Evolutionary conservation across 2,888 invertebrate species (phyloP).

Genomic region (Drosophila tripunctata): DNA sequence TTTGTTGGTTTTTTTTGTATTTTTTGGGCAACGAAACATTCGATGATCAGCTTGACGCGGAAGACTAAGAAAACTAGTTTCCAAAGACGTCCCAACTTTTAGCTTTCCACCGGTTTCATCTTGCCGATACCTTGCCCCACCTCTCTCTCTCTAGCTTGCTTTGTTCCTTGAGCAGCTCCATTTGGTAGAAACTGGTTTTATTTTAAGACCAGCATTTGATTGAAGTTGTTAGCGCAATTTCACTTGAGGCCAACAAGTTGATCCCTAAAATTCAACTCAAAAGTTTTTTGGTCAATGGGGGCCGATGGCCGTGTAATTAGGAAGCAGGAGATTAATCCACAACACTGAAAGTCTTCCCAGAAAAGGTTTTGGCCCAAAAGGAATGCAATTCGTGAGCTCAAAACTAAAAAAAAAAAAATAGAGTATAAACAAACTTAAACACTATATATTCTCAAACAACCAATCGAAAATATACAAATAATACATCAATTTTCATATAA

Average conservation of each 20-base stretch:
- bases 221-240: constrained; percentile 64
- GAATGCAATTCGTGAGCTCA: neutral
- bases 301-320: constrained; percentile 24
- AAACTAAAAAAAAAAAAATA: neutral
- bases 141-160: neutral
- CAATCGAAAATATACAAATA: no score
- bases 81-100: constrained; percentile 24
- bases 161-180: neutral
- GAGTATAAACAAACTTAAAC: no score
- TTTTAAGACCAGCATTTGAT: constrained; percentile 56
- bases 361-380: neutral
- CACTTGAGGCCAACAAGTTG: constrained; percentile 32
- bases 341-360: neutral
- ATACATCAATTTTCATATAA: no score
- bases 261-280: neutral
- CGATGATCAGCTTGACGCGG: constrained; percentile 48
- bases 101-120: constrained; percentile 33
- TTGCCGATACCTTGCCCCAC: neutral
- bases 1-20: no score
- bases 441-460: no score
- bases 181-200: constrained; percentile 57
- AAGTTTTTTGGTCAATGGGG: neutral
- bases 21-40: constrained; percentile 35
- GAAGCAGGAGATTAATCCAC: constrained; percentile 21
- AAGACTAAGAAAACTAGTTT: constrained; percentile 73